Evolutionary conservation across 92 coral and sea anemone genomes (phyloP), one percentile per base, ranked within the genome.

Genomic region (Pocillopora grandis): DNA sequence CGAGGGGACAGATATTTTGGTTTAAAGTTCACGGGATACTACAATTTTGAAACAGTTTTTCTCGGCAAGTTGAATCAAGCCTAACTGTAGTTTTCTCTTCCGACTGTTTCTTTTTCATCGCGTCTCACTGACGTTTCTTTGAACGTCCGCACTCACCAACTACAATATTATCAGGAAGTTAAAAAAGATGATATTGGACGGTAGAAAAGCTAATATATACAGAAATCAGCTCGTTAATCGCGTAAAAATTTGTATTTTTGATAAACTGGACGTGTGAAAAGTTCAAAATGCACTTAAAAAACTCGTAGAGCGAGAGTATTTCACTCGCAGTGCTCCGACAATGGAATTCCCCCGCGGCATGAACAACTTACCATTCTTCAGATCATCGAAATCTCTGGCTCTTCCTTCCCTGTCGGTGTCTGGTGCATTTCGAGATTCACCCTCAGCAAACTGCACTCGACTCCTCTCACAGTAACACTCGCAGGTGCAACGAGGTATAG

Each of bases 401-500:
- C 69, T 55, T 18, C 77, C 77, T 58, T 62, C 73, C 20, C 72
- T 31, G 10, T 62, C 64, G 35, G 73, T 20, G 14, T 62, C 71
- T 15, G 86, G 19, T 63, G 42, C 7, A 31, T 49, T 52, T 11
- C 80, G 63, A 62, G 72, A n/a, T 48, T 83, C 86, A 5, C 55
- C 66, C 16, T 83, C 86, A 63, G 20, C 64, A 63, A 74, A 23
- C 73, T 73, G 79, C 37, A 52, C 73, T 67, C 82, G 76, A 77
- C 21, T 72, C 71, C 87, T 70, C 49, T 88, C 89, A 68, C 91
- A 91, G 85, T 80, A 91, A 65, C 94, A 91, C 82, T 91, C 94
- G 62, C 94, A 91, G 77, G 94, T 91, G 89, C 94, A 91, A 10
- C 87, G 85, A 7, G 91, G 86, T 36, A 80, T 74, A 16, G 89